A percentile compares a stretch with the other conserved stretches of the same genome.
phyloP scores from a whole-genome alignment of 2,888 invertebrate species.

The Sarcophaga subvicina region DNA sequence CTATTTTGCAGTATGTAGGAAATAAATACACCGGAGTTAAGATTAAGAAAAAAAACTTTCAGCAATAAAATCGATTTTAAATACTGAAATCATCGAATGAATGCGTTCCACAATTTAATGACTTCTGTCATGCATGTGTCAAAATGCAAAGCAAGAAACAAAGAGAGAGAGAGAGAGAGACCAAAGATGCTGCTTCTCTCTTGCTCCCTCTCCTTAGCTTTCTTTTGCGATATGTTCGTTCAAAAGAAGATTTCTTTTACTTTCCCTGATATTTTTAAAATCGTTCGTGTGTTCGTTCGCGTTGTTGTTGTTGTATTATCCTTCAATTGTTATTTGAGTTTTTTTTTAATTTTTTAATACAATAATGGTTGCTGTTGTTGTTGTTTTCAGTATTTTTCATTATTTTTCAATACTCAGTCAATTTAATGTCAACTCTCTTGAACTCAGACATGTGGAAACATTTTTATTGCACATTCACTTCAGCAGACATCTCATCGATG shows the following conservation, averaged over 20 bases:
- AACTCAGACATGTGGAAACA: constrained; percentile 69
- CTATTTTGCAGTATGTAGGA: neutral
- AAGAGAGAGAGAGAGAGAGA: neutral
- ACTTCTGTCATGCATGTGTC: constrained; percentile 49
- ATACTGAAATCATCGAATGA: neutral
- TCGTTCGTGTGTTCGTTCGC: neutral
- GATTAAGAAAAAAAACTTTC: neutral
- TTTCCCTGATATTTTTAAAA: too few species aligned
- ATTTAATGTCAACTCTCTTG: constrained; percentile 71
- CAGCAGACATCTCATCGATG: constrained; percentile 26
- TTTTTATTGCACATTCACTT: constrained; percentile 62
- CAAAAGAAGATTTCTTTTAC: neutral
- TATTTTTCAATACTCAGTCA: constrained; percentile 71
- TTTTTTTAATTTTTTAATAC: neutral
- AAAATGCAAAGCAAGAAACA: constrained; percentile 5
- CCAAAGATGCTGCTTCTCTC: neutral
- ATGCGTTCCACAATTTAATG: constrained; percentile 40
- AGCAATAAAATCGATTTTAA: constrained; percentile 29
- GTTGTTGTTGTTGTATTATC: neutral
- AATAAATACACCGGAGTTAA: neutral
- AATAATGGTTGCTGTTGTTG: neutral
- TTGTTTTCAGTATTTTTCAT: constrained; percentile 28
- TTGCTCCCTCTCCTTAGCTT: neutral
- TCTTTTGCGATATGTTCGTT: neutral
- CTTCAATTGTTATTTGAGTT: constrained; percentile 7